phyloP scores from a whole-genome alignment of 2,888 invertebrate species.

The Macrophya annulata region DNA sequence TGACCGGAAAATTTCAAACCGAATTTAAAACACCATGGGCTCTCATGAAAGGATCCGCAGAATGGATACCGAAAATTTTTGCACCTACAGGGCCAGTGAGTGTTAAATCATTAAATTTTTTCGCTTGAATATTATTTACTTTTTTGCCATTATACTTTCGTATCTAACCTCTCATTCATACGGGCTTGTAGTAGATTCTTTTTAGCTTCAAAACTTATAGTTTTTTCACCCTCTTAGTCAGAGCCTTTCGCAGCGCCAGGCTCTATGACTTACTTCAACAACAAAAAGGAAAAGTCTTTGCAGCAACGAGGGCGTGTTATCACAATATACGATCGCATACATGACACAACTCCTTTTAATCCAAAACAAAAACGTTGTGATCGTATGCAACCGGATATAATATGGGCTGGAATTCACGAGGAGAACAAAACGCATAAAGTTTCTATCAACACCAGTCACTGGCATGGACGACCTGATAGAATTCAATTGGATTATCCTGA shows the following conservation, averaged over 20 bases:
- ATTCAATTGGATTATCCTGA: slow-evolving; percentile 68
- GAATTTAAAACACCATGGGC: slow-evolving; percentile 53
- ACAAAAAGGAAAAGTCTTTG: slow-evolving; percentile 60
- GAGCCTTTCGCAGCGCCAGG: slow-evolving; percentile 68
- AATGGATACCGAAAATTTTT: slow-evolving; percentile 47
- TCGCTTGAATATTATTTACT: not conserved
- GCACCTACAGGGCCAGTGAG: slow-evolving; percentile 28
- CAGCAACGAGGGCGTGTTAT: slow-evolving; percentile 36
- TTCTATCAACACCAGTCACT: slow-evolving; percentile 67
- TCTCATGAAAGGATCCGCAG: slow-evolving; percentile 34
- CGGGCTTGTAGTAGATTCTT: not conserved
- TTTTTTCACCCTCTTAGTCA: slow-evolving; percentile 60
- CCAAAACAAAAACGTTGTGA: slow-evolving; percentile 69
- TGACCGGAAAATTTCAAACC: slow-evolving; percentile 18
- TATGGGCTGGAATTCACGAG: slow-evolving; percentile 69
- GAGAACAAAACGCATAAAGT: slow-evolving; percentile 69
- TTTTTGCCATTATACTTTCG: not conserved
- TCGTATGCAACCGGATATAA: slow-evolving; percentile 64
- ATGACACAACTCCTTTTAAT: slow-evolving; percentile 67
- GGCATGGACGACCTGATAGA: slow-evolving; percentile 72
- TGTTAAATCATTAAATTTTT: not conserved
- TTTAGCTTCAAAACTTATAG: not conserved
- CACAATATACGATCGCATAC: slow-evolving; percentile 70
- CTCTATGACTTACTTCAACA: slow-evolving; percentile 69
- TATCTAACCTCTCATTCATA: not conserved